Evolutionary conservation across 2,113 vertebrate species (phyloP).

Genomic region (Pyrgilauda ruficollis): DNA sequence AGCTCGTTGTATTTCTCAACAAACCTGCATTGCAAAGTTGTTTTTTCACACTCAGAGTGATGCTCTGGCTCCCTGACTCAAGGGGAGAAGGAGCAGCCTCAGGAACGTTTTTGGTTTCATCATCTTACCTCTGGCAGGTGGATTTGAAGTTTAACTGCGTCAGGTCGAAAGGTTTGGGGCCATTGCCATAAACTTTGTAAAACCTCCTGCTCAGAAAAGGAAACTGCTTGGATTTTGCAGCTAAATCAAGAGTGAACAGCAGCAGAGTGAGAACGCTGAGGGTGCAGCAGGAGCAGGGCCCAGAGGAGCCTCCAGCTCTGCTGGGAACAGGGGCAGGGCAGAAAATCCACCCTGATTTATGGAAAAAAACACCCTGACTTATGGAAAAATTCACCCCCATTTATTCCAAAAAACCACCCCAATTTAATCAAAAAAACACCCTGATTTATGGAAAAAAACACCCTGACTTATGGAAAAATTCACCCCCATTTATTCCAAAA

Average conservation of each 20-base stretch:
- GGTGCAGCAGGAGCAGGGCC: background rate
- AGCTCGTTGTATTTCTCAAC: constrained; percentile 85
- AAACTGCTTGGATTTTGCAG: background rate
- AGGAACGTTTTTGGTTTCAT: background rate
- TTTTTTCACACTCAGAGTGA: background rate
- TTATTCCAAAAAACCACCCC: too few species aligned
- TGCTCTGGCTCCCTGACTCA: fast-evolving
- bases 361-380: background rate
- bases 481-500: background rate
- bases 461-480: background rate
- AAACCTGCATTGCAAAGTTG: constrained; percentile 75
- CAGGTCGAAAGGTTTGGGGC: constrained; percentile 79
- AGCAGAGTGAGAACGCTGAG: too few species aligned
- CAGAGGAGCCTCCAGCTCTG: fast-evolving
- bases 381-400: too few species aligned
- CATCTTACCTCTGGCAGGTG: constrained; percentile 81
- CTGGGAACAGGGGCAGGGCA: fast-evolving
- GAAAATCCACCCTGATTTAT: background rate
- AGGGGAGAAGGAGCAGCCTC: too few species aligned
- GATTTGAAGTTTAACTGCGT: constrained; percentile 80
- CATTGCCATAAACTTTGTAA: constrained; percentile 79
- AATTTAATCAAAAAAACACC: too few species aligned
- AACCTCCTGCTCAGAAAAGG: constrained; percentile 78
- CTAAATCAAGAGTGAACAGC: fast-evolving
- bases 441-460: too few species aligned